These are phyloP conservation scores for Diloba caeruleocephala DNA, from an alignment of 2,888 invertebrate species.

Conservation along the genomic window DNA sequence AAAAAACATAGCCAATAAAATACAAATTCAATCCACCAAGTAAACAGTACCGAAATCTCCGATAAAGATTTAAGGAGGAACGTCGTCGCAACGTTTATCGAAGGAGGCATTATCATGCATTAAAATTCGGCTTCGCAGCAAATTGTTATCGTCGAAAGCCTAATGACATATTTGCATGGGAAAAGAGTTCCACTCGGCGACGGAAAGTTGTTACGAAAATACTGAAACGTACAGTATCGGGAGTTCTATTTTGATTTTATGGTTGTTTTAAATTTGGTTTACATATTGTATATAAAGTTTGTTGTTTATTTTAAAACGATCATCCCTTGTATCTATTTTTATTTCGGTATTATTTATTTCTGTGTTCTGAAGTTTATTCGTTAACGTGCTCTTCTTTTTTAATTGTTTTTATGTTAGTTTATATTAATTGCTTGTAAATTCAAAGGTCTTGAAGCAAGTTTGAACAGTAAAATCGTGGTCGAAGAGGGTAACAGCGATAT, in stretches of 20 bases:
- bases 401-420: too few relatives aligned
- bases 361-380: too few relatives aligned
- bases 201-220: constrained; percentile 18
- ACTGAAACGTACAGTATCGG: constrained; percentile 16
- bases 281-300: not conserved
- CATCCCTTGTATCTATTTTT: too few relatives aligned
- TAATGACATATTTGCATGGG: constrained; percentile 83
- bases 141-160: constrained; percentile 72
- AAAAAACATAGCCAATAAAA: constrained; percentile 30
- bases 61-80: constrained; percentile 42
- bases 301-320: not conserved
- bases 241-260: constrained; percentile 24
- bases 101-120: constrained; percentile 70
- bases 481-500: too few relatives aligned
- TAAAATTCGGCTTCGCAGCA: constrained; percentile 73
- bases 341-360: too few relatives aligned
- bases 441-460: too few relatives aligned
- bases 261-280: constrained; percentile 7
- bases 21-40: constrained; percentile 31
- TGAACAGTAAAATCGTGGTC: too few relatives aligned
- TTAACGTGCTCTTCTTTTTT: too few relatives aligned
- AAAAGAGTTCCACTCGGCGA: constrained; percentile 68
- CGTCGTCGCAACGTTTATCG: constrained; percentile 49
- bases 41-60: constrained; percentile 35
- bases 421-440: too few relatives aligned